Base-by-base conservation (phyloP, 2,888 invertebrate genomes). In the Megamerina dolium region DNA sequence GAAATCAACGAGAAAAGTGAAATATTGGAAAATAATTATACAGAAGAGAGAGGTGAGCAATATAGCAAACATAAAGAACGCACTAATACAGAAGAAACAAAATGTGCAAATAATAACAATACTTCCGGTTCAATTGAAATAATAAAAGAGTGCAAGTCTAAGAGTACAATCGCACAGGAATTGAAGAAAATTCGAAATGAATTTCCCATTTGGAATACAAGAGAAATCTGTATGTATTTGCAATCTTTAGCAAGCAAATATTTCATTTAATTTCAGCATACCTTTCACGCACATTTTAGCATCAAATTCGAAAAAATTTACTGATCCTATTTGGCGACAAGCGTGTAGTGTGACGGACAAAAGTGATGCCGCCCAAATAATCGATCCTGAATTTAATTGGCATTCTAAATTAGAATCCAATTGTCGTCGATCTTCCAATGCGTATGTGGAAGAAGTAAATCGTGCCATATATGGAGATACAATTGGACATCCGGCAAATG, bases 391-490 rank as follows among this genome's bases (percentile, higher is more conserved):
- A 31, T 37, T 34, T 12, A 47, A 55, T 13, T 52, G 51, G 52
- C 45, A 46, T 6, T 37, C 45, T 5, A 49, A 50, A 34, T 37
- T 51, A 2, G 52, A 54, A 43, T 46, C 45, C n/a, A 52, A 52
- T 17, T 53, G 49, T 30, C 53, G 53, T n/a, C 48, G 41, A 27
- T 49, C 47, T 39, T 43, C 43, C 21, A 50, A 41, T 20, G 45
- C 54, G 0, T 61, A 55, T 34, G 49, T 57, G n/a, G 47, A 48
- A n/a, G 67, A 66, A 46, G 61, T 69, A 12, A 53, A 57, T 18
- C 56, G 52, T 8, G 56, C 62, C 1, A 58, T 69, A n/a, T 61
- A 59, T 30, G 57, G 56, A 14, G 53, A 60, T 16, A 55, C 53
- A 1, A 34, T 43, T 0, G 63, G 57, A 0, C 61, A 65, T 46